Conservation (phyloP, 2,797 vertebrate species). For the Hyperoplus lanceolatus region DNA sequence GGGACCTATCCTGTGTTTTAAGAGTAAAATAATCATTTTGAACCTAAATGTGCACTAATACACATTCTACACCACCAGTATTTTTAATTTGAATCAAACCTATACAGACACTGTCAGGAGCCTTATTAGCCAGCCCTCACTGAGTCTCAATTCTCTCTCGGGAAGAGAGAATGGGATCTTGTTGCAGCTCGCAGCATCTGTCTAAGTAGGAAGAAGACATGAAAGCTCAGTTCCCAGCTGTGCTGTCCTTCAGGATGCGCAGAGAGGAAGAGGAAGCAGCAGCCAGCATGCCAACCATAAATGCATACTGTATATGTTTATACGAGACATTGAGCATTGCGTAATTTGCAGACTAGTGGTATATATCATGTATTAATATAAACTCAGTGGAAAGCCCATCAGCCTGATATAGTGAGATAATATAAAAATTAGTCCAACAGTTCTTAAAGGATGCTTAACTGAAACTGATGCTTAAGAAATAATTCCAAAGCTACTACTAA, state of each 20-base stretch:
- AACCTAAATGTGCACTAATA: not conserved
- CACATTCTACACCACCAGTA: not conserved
- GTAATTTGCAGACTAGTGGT: not conserved
- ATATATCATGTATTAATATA: not conserved
- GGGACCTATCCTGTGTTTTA: no score
- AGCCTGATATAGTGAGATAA: not conserved
- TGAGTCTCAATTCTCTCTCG: slow-evolving; percentile 22
- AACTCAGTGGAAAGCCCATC: not conserved
- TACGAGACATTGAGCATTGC: not conserved
- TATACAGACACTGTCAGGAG: not conserved
- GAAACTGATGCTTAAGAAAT: not conserved
- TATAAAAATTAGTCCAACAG: not conserved
- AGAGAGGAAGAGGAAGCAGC: not conserved
- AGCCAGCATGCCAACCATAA: not conserved
- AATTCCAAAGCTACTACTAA: not conserved
- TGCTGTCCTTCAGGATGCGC: slow-evolving; percentile 19
- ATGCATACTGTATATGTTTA: not conserved
- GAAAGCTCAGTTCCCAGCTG: slow-evolving; percentile 49
- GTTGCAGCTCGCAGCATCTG: slow-evolving; percentile 51
- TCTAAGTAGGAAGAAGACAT: slow-evolving; percentile 37
- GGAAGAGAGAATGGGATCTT: slow-evolving; percentile 35
- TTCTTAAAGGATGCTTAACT: not conserved
- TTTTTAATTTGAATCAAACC: slow-evolving; percentile 15
- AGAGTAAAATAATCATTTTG: not conserved
- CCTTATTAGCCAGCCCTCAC: slow-evolving; percentile 17